Base-by-base conservation (phyloP, 2,113 vertebrate genomes). In the Tiliqua scincoides region DNA sequence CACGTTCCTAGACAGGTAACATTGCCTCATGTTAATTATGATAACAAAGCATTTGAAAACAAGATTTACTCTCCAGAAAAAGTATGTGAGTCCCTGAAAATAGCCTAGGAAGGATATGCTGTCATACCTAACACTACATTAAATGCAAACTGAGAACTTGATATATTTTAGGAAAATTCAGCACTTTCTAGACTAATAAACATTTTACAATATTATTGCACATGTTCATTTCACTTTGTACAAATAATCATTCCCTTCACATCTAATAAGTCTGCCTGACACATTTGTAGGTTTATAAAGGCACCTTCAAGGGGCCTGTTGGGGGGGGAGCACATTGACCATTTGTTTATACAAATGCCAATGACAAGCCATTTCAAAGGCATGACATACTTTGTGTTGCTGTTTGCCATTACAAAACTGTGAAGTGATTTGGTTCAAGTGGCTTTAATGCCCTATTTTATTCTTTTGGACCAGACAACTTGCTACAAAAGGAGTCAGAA, bases 221-320 rank as follows among this genome's bases (percentile, higher is more conserved):
- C 95, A 97, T 97, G 97, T 97, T 97, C 97, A 89, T 96, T 97
- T 97, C 95, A 95, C 95, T 97, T 97, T 97, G 96, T 96, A 96
- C 96, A 97, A 97, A 97, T 97, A 97, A 97, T 96, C 96, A 95
- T 96, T 97, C 96, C 96, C 96, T 96, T 97, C 97, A 97, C 97
- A 97, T 97, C 97, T 97, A 97, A 97, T 97, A 97, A 97, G 97
- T 97, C 96, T 97, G 96, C 96, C 96, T 97, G 96, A 97, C 96
- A 97, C 96, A 91, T 97, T 96, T 96, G 96, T 97, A 96, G 96
- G 95, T 93, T 95, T 97, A 95, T 96, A 96, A 97, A 97, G 97
- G 97, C 96, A 97, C 95, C 95, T 97, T 94, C 48, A 95, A 97
- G 95, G 90, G 92, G 85, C 96, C 93, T 96, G 94, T 97, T 97